Conservation (phyloP, 1,140 invertebrate genomes). For the Drosophila gunungcola region DNA sequence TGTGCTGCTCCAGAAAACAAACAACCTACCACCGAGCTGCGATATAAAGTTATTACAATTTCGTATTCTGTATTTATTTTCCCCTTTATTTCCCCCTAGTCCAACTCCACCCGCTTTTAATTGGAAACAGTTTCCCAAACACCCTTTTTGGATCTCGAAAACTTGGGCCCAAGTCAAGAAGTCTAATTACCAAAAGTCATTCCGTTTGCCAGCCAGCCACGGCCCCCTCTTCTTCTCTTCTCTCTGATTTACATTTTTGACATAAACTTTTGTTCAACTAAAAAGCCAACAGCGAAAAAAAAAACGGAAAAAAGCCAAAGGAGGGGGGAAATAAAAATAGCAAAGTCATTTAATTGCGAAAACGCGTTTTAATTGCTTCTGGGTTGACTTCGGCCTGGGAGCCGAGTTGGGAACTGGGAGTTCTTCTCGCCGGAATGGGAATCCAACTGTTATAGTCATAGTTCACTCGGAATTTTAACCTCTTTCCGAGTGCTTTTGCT, state of each 20-base stretch:
- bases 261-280: conserved; percentile 79
- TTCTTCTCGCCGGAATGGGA: conserved; percentile 32
- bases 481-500: conserved; percentile 52
- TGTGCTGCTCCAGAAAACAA: conserved; percentile 76
- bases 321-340: conserved; percentile 64
- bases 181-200: conserved; percentile 82
- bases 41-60: conserved; percentile 78
- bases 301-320: conserved; percentile 22
- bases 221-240: not conserved
- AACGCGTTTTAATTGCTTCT: conserved; percentile 82
- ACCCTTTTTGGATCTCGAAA: conserved; percentile 24
- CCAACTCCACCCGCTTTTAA: conserved; percentile 51
- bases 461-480: conserved; percentile 37
- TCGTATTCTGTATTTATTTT: conserved; percentile 68
- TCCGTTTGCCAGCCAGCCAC: conserved; percentile 11
- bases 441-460: conserved; percentile 40
- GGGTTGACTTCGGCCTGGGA: conserved; percentile 44
- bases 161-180: conserved; percentile 62
- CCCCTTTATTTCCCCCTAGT: conserved; percentile 8
- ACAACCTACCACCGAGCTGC: conserved; percentile 3
- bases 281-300: conserved; percentile 43
- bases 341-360: conserved; percentile 83
- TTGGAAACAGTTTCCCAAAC: conserved; percentile 77
- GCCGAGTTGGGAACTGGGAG: conserved; percentile 26
- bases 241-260: conserved; percentile 75